These are phyloP conservation scores for Thera obeliscata DNA, from an alignment of 2,888 invertebrate genomes.

Conservation along the genomic window DNA sequence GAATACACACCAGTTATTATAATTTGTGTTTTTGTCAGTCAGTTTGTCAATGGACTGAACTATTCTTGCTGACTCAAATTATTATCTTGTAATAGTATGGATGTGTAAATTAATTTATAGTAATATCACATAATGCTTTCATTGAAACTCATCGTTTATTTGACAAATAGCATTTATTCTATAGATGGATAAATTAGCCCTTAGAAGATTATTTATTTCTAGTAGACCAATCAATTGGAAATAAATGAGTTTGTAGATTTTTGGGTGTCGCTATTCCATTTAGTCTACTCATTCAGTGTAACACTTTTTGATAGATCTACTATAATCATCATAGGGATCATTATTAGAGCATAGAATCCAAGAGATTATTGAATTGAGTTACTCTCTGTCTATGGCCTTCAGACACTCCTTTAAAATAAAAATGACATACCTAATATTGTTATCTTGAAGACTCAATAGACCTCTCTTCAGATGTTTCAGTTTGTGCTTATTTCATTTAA, in stretches of 20 bases:
- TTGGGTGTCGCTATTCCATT: background rate
- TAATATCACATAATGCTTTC: background rate
- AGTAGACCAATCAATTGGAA: background rate
- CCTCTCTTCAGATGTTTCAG: no score
- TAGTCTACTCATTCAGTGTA: no score
- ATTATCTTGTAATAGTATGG: slow-evolving; percentile 10
- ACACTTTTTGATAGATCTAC: no score
- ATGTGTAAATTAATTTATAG: slow-evolving; percentile 16
- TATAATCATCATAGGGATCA: no score
- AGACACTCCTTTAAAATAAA: no score
- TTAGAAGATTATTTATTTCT: background rate
- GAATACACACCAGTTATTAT: slow-evolving; percentile 34
- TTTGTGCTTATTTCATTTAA: no score
- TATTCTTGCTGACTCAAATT: slow-evolving; percentile 31
- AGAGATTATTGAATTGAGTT: no score
- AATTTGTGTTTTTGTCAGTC: slow-evolving; percentile 31
- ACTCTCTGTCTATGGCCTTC: no score
- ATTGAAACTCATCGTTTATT: background rate
- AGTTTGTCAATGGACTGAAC: slow-evolving; percentile 21
- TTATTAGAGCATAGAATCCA: no score
- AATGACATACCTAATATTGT: no score
- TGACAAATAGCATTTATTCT: no score
- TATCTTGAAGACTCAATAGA: no score
- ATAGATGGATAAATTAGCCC: background rate
- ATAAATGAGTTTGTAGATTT: background rate